These are phyloP conservation scores for Irena cyanogastra DNA, from an alignment of 2,113 vertebrate genomes.

Conservation along the genomic window DNA sequence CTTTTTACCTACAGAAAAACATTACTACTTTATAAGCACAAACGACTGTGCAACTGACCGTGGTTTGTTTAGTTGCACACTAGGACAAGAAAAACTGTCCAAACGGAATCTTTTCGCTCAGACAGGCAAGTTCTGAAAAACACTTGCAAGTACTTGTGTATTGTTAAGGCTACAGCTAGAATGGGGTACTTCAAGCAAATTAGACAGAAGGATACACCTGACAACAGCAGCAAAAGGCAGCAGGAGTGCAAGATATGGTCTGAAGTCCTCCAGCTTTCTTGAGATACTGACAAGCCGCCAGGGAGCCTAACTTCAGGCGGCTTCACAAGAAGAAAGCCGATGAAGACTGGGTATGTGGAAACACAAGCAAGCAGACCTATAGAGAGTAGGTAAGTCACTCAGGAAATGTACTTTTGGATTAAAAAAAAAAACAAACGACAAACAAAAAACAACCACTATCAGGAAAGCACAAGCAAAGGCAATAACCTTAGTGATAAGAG, in stretches of 20 bases:
- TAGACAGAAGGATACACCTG: not conserved
- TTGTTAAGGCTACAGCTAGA: not conserved
- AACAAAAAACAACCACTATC: not conserved
- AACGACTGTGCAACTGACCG: fast-evolving
- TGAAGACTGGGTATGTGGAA: not conserved
- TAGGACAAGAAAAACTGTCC: not conserved
- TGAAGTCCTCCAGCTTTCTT: not conserved
- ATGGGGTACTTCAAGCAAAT: not conserved
- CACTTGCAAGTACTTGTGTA: fast-evolving
- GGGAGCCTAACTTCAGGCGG: not conserved
- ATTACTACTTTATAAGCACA: fast-evolving
- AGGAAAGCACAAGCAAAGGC: not conserved
- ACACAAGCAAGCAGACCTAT: not conserved
- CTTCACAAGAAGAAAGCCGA: not conserved
- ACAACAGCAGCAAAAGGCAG: not conserved
- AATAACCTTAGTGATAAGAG: not conserved
- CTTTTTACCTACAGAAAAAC: not conserved
- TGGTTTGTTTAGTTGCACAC: fast-evolving
- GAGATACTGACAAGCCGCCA: not conserved
- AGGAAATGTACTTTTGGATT: not conserved
- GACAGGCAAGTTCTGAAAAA: not conserved
- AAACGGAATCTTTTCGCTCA: fast-evolving
- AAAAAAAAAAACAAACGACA: not conserved
- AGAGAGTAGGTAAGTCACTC: not conserved
- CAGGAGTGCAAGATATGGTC: fast-evolving